phyloP scores from a whole-genome alignment of 2,888 invertebrate genomes.

The Salticus scenicus region DNA sequence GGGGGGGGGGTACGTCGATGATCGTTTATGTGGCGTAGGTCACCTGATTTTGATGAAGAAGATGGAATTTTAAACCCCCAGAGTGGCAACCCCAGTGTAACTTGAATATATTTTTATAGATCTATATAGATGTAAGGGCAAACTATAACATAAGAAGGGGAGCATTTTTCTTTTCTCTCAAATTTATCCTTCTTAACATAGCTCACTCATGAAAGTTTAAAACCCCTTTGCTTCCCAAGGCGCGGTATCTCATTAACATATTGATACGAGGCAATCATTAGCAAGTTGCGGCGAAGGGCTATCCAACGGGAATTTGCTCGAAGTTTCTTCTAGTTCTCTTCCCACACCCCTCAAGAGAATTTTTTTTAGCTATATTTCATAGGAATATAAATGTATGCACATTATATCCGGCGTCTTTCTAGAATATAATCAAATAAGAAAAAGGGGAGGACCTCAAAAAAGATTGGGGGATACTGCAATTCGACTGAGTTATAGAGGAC shows the following conservation, averaged over 20 bases:
- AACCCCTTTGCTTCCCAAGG: slow-evolving; percentile 34
- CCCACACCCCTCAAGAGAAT: not conserved
- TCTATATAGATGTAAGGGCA: slow-evolving; percentile 29
- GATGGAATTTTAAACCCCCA: slow-evolving; percentile 67
- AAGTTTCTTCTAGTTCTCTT: not conserved
- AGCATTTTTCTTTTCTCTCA: not conserved
- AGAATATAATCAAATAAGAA: slow-evolving; percentile 62
- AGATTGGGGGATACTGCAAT: slow-evolving; percentile 25
- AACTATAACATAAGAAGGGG: slow-evolving; percentile 5
- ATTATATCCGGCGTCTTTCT: slow-evolving; percentile 30
- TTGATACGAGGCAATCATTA: slow-evolving; percentile 65
- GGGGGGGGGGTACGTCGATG: slow-evolving; percentile 34
- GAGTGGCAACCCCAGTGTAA: slow-evolving; percentile 3
- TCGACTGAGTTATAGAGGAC: slow-evolving; percentile 40
- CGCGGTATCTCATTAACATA: slow-evolving; percentile 62
- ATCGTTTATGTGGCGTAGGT: slow-evolving; percentile 53
- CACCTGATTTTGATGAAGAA: slow-evolving; percentile 60
- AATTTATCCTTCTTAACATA: slow-evolving; percentile 59
- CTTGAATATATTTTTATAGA: slow-evolving; percentile 32
- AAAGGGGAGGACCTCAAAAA: not conserved
- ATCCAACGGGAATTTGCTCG: slow-evolving; percentile 30
- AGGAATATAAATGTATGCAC: slow-evolving; percentile 41
- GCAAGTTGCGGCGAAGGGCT: slow-evolving; percentile 23
- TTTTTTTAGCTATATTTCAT: slow-evolving; percentile 29
- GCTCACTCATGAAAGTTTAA: slow-evolving; percentile 65